Base-by-base conservation (phyloP, 2,888 invertebrate species). In the Drosophila stalkeri region DNA sequence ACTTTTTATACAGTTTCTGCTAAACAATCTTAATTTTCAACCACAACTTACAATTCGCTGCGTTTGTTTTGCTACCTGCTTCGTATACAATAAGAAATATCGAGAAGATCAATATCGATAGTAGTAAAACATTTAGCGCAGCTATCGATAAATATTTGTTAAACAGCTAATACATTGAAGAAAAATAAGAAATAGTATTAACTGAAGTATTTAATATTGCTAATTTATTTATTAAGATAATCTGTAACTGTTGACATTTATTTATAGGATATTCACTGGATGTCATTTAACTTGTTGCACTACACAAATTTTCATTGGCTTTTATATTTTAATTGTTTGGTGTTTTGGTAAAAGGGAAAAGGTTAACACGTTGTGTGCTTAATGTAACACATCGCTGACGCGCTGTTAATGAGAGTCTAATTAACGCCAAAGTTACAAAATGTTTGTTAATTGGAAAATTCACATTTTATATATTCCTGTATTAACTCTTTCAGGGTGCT, bases 381-480 rank as follows among this genome's bases (percentile, higher is more conserved):
- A 71, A 80, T 73, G 78, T 64, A 66, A 80, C 86, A 86, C 84
- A 77, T 83, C 84, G 89, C 64, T 75, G 81, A 67, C 43, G 51
- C 64, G 63, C 67, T 52, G 52, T 75, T 89, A 87, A 86, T 70
- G 75, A 60, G 52, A 62, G 59, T 54, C 85, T 83, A 89, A 89
- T 83, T 89, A 89, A 75, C 63, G 60, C 12, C 62, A 79, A 70
- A 71, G 55, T 66, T 57, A 54, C 67, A 88, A 82, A 88, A 75
- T 78, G 82, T 67, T 71, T 86, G 69, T 69, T 84, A 86, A 83
- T 78, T 86, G 67, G 66, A 69, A 61, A 52, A 57, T 16, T 60
- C 18, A 14, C 12, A 11, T 39, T 14, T 60, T 39, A 60, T 39
- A 60, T 20, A 31, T 49, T 39, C 31, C 27, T 39, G 39, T 31